Percentiles rank a stretch among this genome's conserved stretches.
These are phyloP conservation scores for Heliconius cydno DNA, from an alignment of 2,888 invertebrate genomes.

Conservation along the genomic window DNA sequence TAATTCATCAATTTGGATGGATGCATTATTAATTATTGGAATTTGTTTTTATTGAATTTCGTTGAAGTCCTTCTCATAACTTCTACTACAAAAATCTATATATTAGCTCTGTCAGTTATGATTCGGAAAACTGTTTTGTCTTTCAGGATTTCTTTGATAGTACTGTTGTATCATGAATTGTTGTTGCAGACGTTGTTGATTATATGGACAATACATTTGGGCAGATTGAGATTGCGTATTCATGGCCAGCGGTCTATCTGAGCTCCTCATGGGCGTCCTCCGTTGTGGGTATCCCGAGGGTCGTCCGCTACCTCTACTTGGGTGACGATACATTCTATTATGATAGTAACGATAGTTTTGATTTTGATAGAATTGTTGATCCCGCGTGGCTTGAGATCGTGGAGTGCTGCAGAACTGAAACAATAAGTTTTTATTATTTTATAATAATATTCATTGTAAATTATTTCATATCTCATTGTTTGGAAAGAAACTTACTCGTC, in stretches of 20 bases:
- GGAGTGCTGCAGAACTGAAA: not conserved
- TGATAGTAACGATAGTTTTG: not conserved
- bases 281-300: not conserved
- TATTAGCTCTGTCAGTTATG: not conserved
- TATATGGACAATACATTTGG: not conserved
- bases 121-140: not conserved
- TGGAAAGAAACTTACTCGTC: conserved; percentile 7
- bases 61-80: not conserved
- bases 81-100: not conserved
- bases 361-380: not conserved
- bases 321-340: not conserved
- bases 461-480: not conserved
- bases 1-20: too few species aligned
- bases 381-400: not conserved
- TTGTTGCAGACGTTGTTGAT: not conserved
- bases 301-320: not conserved
- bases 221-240: not conserved
- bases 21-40: too few species aligned
- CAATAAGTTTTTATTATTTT: not conserved
- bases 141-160: not conserved
- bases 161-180: not conserved
- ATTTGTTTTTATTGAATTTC: not conserved
- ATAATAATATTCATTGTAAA: not conserved
- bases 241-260: not conserved
- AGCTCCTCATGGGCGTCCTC: not conserved